Conservation (phyloP, 2,797 vertebrate species). For the Phalanger gymnotis region DNA sequence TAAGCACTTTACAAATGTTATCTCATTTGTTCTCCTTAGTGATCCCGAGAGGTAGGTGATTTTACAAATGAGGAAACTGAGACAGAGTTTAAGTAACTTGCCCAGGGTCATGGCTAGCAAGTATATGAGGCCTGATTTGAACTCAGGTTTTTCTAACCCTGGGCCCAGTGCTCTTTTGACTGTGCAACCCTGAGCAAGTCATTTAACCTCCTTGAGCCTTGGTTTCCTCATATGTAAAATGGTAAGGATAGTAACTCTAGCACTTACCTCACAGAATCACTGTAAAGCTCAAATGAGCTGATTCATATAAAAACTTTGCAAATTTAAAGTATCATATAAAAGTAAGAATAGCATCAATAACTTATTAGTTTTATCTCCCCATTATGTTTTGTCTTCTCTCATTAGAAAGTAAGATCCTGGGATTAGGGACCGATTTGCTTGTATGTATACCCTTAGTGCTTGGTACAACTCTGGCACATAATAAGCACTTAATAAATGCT, state of each 20-base stretch:
- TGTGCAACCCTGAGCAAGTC: not conserved
- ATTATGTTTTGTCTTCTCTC: not conserved
- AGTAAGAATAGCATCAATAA: not conserved
- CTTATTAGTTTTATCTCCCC: not conserved
- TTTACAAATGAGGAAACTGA: not conserved
- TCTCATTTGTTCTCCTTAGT: not conserved
- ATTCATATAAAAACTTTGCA: not conserved
- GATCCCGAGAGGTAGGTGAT: not conserved
- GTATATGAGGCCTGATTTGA: not conserved
- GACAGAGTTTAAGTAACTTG: not conserved
- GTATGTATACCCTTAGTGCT: not conserved
- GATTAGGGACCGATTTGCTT: not conserved
- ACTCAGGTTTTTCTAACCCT: not conserved
- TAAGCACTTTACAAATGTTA: not conserved
- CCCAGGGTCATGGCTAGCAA: not conserved
- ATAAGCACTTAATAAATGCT: not conserved
- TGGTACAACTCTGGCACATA: not conserved
- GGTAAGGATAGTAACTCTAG: not conserved
- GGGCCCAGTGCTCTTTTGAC: not conserved
- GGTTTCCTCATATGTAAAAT: not conserved
- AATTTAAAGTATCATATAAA: not conserved
- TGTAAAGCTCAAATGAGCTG: not conserved
- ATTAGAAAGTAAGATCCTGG: not conserved
- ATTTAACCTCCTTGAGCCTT: not conserved
- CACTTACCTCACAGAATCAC: not conserved